phyloP scores from a whole-genome alignment of 2,888 invertebrate genomes.

The Drosophila peninsularis region DNA sequence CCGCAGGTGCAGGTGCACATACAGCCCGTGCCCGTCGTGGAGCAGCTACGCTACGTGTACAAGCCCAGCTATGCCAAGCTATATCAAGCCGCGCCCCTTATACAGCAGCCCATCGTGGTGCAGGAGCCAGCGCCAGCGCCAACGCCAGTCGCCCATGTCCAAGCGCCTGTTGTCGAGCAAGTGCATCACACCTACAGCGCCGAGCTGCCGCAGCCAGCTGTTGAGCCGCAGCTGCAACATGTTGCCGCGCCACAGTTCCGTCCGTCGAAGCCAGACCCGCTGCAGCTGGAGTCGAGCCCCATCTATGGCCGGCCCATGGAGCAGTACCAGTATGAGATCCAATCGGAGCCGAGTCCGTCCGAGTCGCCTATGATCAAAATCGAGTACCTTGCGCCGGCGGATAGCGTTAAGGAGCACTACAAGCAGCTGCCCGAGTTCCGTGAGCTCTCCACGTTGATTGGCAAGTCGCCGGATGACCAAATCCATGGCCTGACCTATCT shows the following conservation, averaged over 20 bases:
- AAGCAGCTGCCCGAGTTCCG: constrained; percentile 80
- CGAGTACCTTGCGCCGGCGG: constrained; percentile 70
- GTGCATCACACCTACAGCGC: constrained; percentile 70
- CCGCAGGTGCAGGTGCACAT: constrained; percentile 72
- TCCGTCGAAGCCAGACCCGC: constrained; percentile 68
- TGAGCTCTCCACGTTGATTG: constrained; percentile 85
- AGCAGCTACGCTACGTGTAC: constrained; percentile 79
- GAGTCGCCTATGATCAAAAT: constrained; percentile 66
- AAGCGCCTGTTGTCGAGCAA: constrained; percentile 37
- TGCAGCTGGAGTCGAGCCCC: constrained; percentile 32
- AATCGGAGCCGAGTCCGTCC: constrained; percentile 20
- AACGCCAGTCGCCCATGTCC: no score
- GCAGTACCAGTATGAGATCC: constrained; percentile 62
- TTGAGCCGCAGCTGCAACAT: constrained; percentile 14
- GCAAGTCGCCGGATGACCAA: constrained; percentile 85
- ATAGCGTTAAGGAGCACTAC: constrained; percentile 71
- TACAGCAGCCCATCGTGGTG: constrained; percentile 75
- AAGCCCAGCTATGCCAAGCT: constrained; percentile 51
- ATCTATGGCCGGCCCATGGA: constrained; percentile 51
- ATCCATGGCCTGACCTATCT: constrained; percentile 86
- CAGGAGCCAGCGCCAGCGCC: constrained; percentile 38
- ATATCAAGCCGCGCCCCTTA: constrained; percentile 40
- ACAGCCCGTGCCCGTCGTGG: constrained; percentile 77
- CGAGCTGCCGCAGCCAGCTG: constrained; percentile 23
- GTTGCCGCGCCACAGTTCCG: constrained; percentile 63